phyloP scores from a whole-genome alignment of 2,888 invertebrate genomes.

The Geophilus truncorum region DNA sequence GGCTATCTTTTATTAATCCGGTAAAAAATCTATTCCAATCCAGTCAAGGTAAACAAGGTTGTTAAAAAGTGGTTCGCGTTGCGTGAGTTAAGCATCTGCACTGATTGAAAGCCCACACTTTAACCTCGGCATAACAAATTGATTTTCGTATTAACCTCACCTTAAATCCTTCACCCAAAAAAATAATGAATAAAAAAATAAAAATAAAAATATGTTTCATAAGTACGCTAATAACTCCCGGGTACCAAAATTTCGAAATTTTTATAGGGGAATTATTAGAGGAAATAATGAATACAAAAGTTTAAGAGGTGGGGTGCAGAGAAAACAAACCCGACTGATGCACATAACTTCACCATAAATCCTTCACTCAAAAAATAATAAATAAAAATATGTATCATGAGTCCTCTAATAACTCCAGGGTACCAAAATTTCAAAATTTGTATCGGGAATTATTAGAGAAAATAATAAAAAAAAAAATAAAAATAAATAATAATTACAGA shows the following conservation, averaged over 20 bases:
- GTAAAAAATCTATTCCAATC: neutral
- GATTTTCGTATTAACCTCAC: neutral
- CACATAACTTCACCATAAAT: neutral
- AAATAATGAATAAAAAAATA: neutral
- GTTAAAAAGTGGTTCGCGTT: neutral
- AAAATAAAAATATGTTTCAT: neutral
- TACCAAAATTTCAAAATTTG: too few relatives aligned
- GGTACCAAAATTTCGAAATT: too few relatives aligned
- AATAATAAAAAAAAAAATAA: neutral
- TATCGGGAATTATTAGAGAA: too few relatives aligned
- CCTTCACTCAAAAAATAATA: neutral
- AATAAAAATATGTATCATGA: neutral
- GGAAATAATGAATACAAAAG: too few relatives aligned
- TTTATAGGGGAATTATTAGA: neutral
- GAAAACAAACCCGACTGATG: too few relatives aligned
- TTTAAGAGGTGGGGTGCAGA: too few relatives aligned
- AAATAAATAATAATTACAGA: too few relatives aligned
- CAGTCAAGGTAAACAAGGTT: constrained; percentile 9
- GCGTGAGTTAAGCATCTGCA: constrained; percentile 20
- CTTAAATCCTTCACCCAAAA: neutral
- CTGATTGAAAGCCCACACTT: constrained; percentile 11
- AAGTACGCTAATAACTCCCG: neutral
- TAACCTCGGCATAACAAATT: constrained; percentile 9
- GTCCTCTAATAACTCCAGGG: too few relatives aligned
- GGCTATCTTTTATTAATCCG: neutral